These are phyloP conservation scores for Agonopterix heracliana DNA, from an alignment of 2,888 invertebrate species.

Conservation along the genomic window DNA sequence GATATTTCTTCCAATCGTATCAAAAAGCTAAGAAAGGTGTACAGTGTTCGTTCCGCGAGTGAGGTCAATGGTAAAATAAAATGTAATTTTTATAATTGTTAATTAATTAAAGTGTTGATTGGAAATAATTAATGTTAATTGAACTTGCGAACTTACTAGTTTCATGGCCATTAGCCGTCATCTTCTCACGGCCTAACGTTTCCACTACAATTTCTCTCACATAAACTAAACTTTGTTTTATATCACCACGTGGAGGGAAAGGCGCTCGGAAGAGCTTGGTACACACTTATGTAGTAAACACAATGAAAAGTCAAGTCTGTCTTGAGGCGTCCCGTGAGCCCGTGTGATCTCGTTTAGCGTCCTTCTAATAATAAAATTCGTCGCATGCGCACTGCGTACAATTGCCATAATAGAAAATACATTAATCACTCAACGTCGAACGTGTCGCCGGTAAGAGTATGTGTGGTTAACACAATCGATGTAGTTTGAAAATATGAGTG, in stretches of 20 bases:
- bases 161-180: constrained; percentile 31
- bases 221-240: constrained; percentile 18
- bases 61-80: too few relatives aligned
- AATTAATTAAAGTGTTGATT: too few relatives aligned
- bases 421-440: constrained; percentile 57
- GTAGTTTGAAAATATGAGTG: constrained; percentile 56
- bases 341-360: constrained; percentile 50
- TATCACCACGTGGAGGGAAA: constrained; percentile 12
- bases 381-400: constrained; percentile 65
- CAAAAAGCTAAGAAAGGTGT: too few relatives aligned
- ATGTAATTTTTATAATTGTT: too few relatives aligned
- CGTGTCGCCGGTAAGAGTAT: constrained; percentile 29
- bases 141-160: constrained; percentile 25
- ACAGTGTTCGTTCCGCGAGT: too few relatives aligned
- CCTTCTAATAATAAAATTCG: constrained; percentile 56
- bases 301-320: constrained; percentile 25
- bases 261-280: constrained; percentile 18
- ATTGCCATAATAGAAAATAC: constrained; percentile 64
- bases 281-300: constrained; percentile 31
- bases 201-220: constrained; percentile 18
- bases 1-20: too few relatives aligned
- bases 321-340: constrained; percentile 27
- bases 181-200: constrained; percentile 19
- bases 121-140: too few relatives aligned
- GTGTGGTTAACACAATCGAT: constrained; percentile 38